These are phyloP conservation scores for Palythoa grandis DNA, from an alignment of 92 coral and sea anemone genomes.

Conservation along the genomic window DNA sequence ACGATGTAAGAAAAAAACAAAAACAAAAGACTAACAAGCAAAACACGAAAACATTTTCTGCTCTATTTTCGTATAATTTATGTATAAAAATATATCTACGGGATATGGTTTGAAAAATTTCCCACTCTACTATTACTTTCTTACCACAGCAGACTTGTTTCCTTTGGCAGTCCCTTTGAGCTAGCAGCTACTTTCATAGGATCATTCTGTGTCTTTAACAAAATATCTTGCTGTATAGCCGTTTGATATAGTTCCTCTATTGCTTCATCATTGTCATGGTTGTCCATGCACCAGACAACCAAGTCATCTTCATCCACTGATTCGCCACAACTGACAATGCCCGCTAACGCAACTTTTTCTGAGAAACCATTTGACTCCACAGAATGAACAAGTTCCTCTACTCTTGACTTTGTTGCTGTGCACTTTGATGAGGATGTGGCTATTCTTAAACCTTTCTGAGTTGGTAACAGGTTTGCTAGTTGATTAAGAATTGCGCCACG, in stretches of 20 bases:
- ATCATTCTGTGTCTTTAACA: neutral
- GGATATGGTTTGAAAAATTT: neutral
- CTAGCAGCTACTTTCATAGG: neutral
- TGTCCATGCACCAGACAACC: constrained; percentile 70
- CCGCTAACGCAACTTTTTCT: constrained; percentile 73
- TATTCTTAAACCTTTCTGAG: neutral
- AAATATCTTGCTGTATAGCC: neutral
- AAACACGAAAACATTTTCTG: neutral
- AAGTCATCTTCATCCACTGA: constrained; percentile 75
- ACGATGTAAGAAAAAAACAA: too few relatives aligned
- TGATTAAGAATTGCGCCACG: neutral
- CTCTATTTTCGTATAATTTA: neutral
- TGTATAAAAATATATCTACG: neutral
- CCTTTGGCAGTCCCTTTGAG: neutral
- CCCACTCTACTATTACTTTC: neutral
- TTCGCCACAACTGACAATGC: constrained; percentile 50
- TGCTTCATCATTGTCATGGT: constrained; percentile 63
- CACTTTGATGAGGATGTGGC: neutral
- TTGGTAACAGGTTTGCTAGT: neutral
- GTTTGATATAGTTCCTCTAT: constrained; percentile 9
- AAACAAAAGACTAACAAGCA: too few relatives aligned
- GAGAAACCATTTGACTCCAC: constrained; percentile 58
- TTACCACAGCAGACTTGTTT: constrained; percentile 3
- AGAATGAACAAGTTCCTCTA: constrained; percentile 20
- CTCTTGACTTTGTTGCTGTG: neutral